Evolutionary conservation across 2,113 vertebrate genomes (phyloP), one percentile per base, ranked within the genome.

Genomic region (Pungitius pungitius): DNA sequence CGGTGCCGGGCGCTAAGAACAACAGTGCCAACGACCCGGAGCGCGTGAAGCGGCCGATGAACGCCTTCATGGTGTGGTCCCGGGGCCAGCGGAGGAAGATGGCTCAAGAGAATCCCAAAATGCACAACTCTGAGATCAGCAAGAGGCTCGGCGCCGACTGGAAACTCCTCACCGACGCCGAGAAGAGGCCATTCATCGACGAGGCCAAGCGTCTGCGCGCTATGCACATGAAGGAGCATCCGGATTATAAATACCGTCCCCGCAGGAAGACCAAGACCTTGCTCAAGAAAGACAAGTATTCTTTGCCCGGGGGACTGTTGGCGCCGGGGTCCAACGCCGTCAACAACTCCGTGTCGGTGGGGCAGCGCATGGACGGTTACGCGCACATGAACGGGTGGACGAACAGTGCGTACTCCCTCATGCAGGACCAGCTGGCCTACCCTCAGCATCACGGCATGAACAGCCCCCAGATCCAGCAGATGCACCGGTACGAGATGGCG

Each of bases 231-330:
- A 99, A 99, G 93, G 98, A 99, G 87, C 96, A 99, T 68, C 97
- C 97, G 95, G 97, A 99, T 96, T 99, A 99, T 91, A 99, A 99
- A 95, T 99, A 99, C 94, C 95, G 98, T 92, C 98, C 98, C 74
- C 95, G 97, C 77, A 94, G 98, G 88, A 99, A 99, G 95, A 98
- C 98, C 94, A 99, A 99, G 95, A 98, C 98, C 64, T 91, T 99
- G 86, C 94, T 99, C 60, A 99, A 99, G 93, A 99, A 99, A 94
- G 98, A 99, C 95, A 99, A 99, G 88, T 99, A 98, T 81, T 96
- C 98, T 0, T 85, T 99, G 87, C 96, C 97, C 7, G 94, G 96
- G 0, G 96, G 95, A 35, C 94, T 99, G 58, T 80, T 98, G 92
- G 94, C 95, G 33, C 95, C 96, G 0, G 96, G 95, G 0, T 89